phyloP scores from a whole-genome alignment of 2,888 invertebrate genomes.

The Bombyx huttoni region DNA sequence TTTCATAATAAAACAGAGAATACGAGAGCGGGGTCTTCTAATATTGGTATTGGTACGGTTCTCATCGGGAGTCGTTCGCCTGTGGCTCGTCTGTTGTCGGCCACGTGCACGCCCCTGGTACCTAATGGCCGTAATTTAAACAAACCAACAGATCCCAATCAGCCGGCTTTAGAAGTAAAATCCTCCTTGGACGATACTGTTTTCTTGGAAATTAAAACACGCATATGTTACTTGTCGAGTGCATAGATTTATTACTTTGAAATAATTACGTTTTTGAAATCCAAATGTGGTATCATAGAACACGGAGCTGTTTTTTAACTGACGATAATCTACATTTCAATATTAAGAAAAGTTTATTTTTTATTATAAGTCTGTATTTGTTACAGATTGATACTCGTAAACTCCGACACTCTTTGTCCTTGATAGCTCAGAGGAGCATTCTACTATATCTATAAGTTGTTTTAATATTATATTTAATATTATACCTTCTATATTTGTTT shows the following conservation, averaged over 20 bases:
- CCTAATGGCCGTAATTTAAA: conserved; percentile 54
- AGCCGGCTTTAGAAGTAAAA: conserved; percentile 50
- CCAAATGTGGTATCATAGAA: background rate
- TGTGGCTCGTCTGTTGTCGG: conserved; percentile 52
- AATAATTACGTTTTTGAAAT: conserved; percentile 1
- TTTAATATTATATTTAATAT: too few relatives aligned
- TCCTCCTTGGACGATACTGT: conserved; percentile 26
- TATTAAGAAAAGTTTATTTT: too few relatives aligned
- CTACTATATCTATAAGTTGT: too few relatives aligned
- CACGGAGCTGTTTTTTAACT: background rate
- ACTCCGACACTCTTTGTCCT: too few relatives aligned
- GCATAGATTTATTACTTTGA: conserved; percentile 4
- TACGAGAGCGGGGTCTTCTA: conserved; percentile 1
- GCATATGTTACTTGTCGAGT: conserved; percentile 15
- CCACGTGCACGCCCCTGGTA: conserved; percentile 40
- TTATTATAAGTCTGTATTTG: too few relatives aligned
- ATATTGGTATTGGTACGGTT: conserved; percentile 18
- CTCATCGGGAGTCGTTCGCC: conserved; percentile 35
- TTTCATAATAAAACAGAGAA: background rate
- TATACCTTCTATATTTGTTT: too few relatives aligned
- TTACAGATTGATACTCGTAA: too few relatives aligned
- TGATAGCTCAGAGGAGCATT: too few relatives aligned
- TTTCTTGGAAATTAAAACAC: conserved; percentile 21
- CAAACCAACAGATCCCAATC: conserved; percentile 44
- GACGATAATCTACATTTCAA: too few relatives aligned